Conservation (phyloP, 92 coral and sea anemone species). For the Isaurus tuberculatus region DNA sequence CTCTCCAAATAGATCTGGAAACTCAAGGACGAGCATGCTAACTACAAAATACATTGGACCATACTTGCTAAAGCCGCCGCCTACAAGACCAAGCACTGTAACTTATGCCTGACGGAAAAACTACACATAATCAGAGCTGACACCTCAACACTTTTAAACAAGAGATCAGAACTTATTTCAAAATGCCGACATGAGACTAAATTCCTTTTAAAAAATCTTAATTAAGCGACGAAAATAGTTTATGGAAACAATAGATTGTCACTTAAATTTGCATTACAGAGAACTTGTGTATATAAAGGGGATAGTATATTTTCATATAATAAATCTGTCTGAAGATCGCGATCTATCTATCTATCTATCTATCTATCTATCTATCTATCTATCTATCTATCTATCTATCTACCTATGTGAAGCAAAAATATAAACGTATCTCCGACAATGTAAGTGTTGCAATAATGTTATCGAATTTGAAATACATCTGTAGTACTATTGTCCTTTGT, state of each 20-base stretch:
- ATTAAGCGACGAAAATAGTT: slow-evolving; percentile 20
- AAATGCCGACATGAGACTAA: slow-evolving; percentile 17
- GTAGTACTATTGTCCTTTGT: no score
- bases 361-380: no score
- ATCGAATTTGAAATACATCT: no score
- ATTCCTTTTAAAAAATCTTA: slow-evolving; percentile 21
- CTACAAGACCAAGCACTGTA: slow-evolving; percentile 47
- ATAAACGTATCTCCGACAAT: no score
- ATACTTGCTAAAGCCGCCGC: slow-evolving; percentile 54
- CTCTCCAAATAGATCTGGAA: slow-evolving; percentile 54
- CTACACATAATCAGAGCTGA: slow-evolving; percentile 47
- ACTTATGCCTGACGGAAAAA: slow-evolving; percentile 53
- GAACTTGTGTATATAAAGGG: slow-evolving; percentile 30
- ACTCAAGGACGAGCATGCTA: slow-evolving; percentile 9
- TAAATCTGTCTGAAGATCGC: background rate
- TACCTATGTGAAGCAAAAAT: no score
- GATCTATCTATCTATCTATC: no score
- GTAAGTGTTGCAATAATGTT: no score
- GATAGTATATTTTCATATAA: slow-evolving; percentile 4
- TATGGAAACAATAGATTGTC: slow-evolving; percentile 22
- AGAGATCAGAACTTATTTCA: slow-evolving; percentile 28
- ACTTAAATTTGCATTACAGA: background rate
- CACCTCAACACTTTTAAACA: slow-evolving; percentile 32
- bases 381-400: no score
- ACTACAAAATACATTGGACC: slow-evolving; percentile 44